Percentiles rank a stretch among this genome's conserved stretches.
These are phyloP conservation scores for Spodoptera picta DNA, from an alignment of 2,888 invertebrate species.

Conservation along the genomic window DNA sequence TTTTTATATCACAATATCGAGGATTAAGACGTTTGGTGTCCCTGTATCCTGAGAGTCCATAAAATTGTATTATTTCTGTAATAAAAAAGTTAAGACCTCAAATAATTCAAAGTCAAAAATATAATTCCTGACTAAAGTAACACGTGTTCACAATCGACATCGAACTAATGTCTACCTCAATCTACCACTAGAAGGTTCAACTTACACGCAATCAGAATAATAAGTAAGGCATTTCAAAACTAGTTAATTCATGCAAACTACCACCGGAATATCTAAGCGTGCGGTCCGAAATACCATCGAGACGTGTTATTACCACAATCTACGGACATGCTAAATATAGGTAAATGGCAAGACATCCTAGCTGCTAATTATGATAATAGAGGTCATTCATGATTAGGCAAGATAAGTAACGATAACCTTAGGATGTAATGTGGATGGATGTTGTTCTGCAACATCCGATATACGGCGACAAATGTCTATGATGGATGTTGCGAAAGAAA, in stretches of 20 bases:
- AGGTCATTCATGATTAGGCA: constrained; percentile 39
- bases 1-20: no score
- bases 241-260: constrained; percentile 18
- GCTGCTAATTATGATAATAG: constrained; percentile 16
- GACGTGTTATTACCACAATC: constrained; percentile 2
- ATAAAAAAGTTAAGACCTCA: no score
- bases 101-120: no score
- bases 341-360: constrained; percentile 11
- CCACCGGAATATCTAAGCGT: constrained; percentile 20
- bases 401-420: constrained; percentile 34
- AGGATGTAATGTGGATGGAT: constrained; percentile 23
- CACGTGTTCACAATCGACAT: neutral
- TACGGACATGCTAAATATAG: neutral
- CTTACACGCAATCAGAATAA: constrained; percentile 22
- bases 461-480: constrained; percentile 44
- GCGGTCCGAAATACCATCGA: constrained; percentile 12
- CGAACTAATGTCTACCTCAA: neutral
- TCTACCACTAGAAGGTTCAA: constrained; percentile 6
- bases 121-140: neutral
- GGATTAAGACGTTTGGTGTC: no score
- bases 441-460: constrained; percentile 49
- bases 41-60: no score
- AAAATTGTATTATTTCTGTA: no score
- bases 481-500: constrained; percentile 55
- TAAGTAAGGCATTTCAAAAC: constrained; percentile 26